A percentile compares a stretch with the other conserved stretches of the same genome.
Conservation (phyloP, 2,113 vertebrate species). For the Psilopsiagon aurifrons region DNA sequence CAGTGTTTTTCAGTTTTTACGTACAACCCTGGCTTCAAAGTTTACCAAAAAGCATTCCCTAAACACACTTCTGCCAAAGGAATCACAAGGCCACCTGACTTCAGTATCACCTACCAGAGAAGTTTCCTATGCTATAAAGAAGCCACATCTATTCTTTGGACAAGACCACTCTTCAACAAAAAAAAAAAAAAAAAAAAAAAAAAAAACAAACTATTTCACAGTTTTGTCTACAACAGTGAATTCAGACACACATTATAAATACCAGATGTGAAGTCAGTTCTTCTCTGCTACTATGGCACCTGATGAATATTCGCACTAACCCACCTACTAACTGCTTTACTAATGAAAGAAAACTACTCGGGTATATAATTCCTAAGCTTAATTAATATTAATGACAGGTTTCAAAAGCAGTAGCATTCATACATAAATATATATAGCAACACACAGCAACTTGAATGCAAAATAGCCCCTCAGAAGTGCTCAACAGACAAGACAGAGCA, state of each 20-base stretch:
- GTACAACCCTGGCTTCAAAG: neutral
- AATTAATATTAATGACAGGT: neutral
- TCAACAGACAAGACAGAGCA: neutral
- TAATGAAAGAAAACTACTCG: neutral
- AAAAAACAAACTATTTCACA: accelerated
- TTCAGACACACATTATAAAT: neutral
- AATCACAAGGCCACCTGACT: neutral
- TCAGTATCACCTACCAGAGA: neutral
- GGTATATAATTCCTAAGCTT: neutral
- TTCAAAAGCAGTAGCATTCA: neutral
- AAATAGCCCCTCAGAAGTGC: neutral
- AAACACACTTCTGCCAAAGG: neutral
- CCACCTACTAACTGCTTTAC: neutral
- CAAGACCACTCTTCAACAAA: neutral
- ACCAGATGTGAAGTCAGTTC: neutral
- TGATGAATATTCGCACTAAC: neutral
- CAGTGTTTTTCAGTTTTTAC: neutral
- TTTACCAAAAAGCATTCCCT: neutral
- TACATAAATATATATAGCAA: neutral
- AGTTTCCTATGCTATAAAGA: neutral
- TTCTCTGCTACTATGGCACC: neutral
- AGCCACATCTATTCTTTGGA: neutral
- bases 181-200: no score
- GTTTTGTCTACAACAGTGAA: neutral
- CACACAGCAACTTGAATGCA: neutral